A percentile compares a stretch with the other conserved stretches of the same genome.
phyloP scores from a whole-genome alignment of 1,140 invertebrate species.

The Leucophenga varia region DNA sequence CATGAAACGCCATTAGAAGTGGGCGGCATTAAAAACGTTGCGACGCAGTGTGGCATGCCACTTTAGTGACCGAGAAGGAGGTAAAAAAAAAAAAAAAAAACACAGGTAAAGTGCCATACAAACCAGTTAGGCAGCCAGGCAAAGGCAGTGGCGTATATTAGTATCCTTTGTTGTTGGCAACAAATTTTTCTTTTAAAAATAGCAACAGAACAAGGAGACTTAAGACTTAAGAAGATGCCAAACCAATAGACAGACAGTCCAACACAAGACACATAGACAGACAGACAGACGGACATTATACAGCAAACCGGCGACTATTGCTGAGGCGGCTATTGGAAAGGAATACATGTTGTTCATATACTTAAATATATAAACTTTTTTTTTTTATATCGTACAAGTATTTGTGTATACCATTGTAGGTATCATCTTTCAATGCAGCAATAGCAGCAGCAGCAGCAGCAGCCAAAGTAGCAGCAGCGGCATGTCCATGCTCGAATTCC shows the following conservation, averaged over 20 bases:
- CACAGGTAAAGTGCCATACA: conserved; percentile 5
- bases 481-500: conserved; percentile 18
- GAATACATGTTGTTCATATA: too few species aligned
- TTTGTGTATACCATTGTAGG: too few species aligned
- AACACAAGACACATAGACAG: conserved; percentile 24
- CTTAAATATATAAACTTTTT: too few species aligned
- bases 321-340: too few species aligned
- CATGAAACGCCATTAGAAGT: too few species aligned
- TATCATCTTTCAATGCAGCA: conserved; percentile 34
- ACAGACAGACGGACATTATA: not conserved
- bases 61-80: not conserved
- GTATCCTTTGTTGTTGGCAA: not conserved
- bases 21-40: too few species aligned
- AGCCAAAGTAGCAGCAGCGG: conserved; percentile 12
- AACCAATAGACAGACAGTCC: too few species aligned
- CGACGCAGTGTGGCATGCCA: too few species aligned
- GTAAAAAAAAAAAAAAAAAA: not conserved
- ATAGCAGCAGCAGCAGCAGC: too few species aligned
- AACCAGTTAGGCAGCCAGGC: not conserved
- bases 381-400: too few species aligned
- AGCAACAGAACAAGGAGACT: conserved; percentile 12
- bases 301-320: not conserved
- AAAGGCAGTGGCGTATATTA: not conserved
- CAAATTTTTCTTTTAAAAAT: conserved; percentile 48
- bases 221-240: too few species aligned